These are phyloP conservation scores for Euzophera pinguis DNA, from an alignment of 2,888 invertebrate species.

Conservation along the genomic window DNA sequence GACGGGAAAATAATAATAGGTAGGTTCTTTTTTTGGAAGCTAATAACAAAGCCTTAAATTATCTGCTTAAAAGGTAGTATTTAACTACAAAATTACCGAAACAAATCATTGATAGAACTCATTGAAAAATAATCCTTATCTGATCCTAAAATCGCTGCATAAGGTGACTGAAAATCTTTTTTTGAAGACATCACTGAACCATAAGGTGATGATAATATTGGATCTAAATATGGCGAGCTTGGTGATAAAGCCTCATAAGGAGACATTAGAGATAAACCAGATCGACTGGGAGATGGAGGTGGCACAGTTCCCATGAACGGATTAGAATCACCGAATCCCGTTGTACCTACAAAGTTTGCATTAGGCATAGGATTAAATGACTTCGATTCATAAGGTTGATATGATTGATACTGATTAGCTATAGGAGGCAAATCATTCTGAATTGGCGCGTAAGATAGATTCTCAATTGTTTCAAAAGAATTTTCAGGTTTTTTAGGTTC, in stretches of 20 bases:
- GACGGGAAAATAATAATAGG: no score
- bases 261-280: conserved; percentile 39
- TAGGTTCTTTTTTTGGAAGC: no score
- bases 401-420: conserved; percentile 6
- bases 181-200: conserved; percentile 29
- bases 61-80: no score
- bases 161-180: conserved; percentile 50
- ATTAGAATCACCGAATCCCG: conserved; percentile 27
- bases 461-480: conserved; percentile 12
- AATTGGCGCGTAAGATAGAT: conserved; percentile 9
- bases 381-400: conserved; percentile 14
- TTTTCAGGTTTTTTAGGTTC: conserved; percentile 13
- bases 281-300: conserved; percentile 22
- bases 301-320: conserved; percentile 22
- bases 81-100: conserved; percentile 24
- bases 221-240: conserved; percentile 30
- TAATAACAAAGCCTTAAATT: no score
- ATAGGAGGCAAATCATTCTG: conserved; percentile 1
- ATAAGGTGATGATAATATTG: conserved; percentile 26
- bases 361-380: conserved; percentile 23
- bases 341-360: conserved; percentile 34
- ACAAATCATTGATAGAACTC: conserved; percentile 34
- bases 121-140: conserved; percentile 44
- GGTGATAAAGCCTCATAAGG: conserved; percentile 47
- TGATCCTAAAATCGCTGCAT: conserved; percentile 36